These are phyloP conservation scores for Streptopelia turtur DNA, from an alignment of 2,797 vertebrate species.

Conservation along the genomic window DNA sequence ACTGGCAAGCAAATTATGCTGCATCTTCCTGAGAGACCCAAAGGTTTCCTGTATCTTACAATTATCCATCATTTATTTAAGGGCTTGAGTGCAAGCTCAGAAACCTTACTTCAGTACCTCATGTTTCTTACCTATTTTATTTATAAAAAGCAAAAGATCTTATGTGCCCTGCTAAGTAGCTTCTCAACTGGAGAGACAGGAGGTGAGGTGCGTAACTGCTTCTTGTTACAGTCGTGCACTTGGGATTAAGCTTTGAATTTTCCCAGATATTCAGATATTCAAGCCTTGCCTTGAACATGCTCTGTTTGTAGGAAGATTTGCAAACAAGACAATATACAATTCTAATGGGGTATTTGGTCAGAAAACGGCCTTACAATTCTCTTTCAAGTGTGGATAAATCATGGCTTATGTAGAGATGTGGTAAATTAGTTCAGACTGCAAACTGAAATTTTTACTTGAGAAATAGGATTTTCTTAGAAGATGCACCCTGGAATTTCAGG, in stretches of 20 bases:
- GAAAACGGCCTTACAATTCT: neutral
- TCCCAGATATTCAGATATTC: neutral
- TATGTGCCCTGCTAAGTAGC: neutral
- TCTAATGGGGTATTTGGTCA: neutral
- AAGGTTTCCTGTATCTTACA: neutral
- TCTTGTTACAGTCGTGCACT: neutral
- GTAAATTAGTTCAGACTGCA: neutral
- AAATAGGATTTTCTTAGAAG: neutral
- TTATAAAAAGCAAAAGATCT: neutral
- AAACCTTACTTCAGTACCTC: neutral
- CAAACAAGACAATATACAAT: neutral
- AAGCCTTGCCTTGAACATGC: neutral
- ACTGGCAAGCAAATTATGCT: neutral
- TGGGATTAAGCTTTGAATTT: neutral
- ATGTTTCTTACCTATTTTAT: neutral
- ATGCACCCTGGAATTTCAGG: neutral
- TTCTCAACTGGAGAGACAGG: neutral
- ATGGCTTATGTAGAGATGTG: neutral
- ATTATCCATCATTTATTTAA: neutral
- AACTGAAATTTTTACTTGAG: neutral
- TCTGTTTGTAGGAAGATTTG: neutral
- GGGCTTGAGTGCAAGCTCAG: neutral
- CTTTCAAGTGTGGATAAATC: neutral
- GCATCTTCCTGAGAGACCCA: neutral
- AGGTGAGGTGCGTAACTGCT: neutral